Evolutionary conservation across 2,888 invertebrate genomes (phyloP), one percentile per base, ranked within the genome.

Genomic region (Calameuta filiformis): DNA sequence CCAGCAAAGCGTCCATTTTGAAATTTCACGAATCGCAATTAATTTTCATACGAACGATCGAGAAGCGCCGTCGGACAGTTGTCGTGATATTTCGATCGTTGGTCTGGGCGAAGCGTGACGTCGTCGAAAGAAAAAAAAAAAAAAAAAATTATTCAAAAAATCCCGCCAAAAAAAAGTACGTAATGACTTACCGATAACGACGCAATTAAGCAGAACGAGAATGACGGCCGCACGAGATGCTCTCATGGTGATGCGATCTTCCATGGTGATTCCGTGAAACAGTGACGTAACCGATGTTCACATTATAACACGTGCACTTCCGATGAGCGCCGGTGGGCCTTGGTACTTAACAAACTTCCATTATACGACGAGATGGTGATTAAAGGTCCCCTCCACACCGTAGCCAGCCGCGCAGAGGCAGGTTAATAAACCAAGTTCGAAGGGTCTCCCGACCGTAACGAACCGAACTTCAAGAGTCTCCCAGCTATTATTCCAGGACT

Each of bases 151-250:
- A 37, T 4, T 4, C 4, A 4, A 15, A 40, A 40, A 40, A 15
- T 33, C 33, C 33, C 33, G 33, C 15, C 4, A 15, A 30, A 15
- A 69, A 69, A 30, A 69, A 30, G 2, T 4, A 9, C 30, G 15
- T 40, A 15, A 69, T 37, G 80, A 90, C 90, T 90, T 86, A 90
- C 90, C 90, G 83, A 89, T 83, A 77, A 84, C 84, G 83, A 84
- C 88, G 83, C 12, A 71, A 71, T 83, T 87, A 81, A 89, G 84
- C 82, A 89, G 81, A 79, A 90, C 4, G 11, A 35, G 83, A 80
- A 88, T 81, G 69, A 84, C 81, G 75, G 85, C 81, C 78, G 82
- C 83, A 83, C 83, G 81, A 80, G 83, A 82, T 79, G 83, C 79
- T 81, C 83, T 84, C 89, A 89, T 89, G 83, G 81, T 87, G 85